These are phyloP conservation scores for Calliphora vomitoria DNA, from an alignment of 2,888 invertebrate species.

Conservation along the genomic window DNA sequence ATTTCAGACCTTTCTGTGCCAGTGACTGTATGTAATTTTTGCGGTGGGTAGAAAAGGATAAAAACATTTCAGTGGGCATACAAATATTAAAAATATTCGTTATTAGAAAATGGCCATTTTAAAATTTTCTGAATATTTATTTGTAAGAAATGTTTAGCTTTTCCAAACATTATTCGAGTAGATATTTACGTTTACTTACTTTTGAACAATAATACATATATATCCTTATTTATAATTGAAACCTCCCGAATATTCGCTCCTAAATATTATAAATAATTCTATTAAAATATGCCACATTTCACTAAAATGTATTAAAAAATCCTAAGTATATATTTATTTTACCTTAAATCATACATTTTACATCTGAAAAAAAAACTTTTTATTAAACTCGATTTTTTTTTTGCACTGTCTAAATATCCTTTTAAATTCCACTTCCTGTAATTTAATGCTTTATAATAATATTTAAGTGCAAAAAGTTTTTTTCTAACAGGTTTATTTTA, in stretches of 20 bases:
- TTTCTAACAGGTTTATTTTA: not conserved
- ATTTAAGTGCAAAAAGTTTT: slow-evolving; percentile 58
- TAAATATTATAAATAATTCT: not conserved
- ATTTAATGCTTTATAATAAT: slow-evolving; percentile 66
- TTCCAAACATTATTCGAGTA: not conserved
- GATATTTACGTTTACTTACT: too few relatives aligned
- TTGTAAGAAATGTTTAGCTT: too few relatives aligned
- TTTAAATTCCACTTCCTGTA: slow-evolving; percentile 62
- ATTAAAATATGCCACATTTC: not conserved
- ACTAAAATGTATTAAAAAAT: not conserved
- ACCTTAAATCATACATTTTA: slow-evolving; percentile 19
- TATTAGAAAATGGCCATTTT: too few relatives aligned
- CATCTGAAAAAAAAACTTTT: slow-evolving; percentile 6
- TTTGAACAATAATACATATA: too few relatives aligned
- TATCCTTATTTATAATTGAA: too few relatives aligned
- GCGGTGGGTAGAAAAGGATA: too few relatives aligned
- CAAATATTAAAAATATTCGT: too few relatives aligned
- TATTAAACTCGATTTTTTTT: slow-evolving; percentile 1
- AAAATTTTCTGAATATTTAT: too few relatives aligned
- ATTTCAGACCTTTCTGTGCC: too few relatives aligned
- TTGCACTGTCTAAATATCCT: slow-evolving; percentile 27
- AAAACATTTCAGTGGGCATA: too few relatives aligned
- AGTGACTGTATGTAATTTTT: too few relatives aligned
- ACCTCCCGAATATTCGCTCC: too few relatives aligned
- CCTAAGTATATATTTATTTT: slow-evolving; percentile 13